Base-by-base conservation (phyloP, 1,140 invertebrate species). In the Holcopasites calliopsidis region DNA sequence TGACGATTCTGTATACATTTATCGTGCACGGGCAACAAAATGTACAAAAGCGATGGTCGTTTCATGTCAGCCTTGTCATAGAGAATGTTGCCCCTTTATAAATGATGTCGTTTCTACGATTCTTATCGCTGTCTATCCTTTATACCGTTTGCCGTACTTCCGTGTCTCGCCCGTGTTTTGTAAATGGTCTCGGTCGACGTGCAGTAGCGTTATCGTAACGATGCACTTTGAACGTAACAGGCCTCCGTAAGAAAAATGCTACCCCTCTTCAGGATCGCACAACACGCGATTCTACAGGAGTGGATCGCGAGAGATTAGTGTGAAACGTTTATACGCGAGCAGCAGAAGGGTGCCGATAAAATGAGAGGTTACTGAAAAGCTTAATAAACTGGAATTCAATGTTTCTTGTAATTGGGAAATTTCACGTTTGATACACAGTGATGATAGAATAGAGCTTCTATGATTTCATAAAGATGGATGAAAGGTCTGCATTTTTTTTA, bases 171-270 rank as follows among this genome's bases (percentile, higher is more conserved):
- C 23, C 38, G 23, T 61, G 23, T 44, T 61, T 61, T 61, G 58
- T 42, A 61, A 61, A 61, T 61, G 58, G 38, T 61, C 28, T 42
- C 58, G 28, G 33, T 42, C 58, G 18, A 28, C 35, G 42, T 38
- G 42, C 38, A n/a, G 38, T 61, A 61, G 42, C 58, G 58, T 42
- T 61, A 61, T 61, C 58, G 58, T 44, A 61, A 61, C 58, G 58
- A 61, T 61, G 58, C 58, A 61, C 38, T 61, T 42, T 23, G 16
- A 18, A 26, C 23, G 38, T 61, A 60, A 60, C 58, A 60, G n/a
- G 23, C 16, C 38, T 23, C 23, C 1, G 18, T 10, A 61, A 61
- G 38, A 42, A 26, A 16, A 61, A 28, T 28, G 26, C 16, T 42
- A 23, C 8, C 38, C 5, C 16, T n/a, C 23, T 33, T 21, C 18